These are phyloP conservation scores for Bilobella aurantiaca DNA, from an alignment of 1,140 invertebrate genomes.

Conservation along the genomic window DNA sequence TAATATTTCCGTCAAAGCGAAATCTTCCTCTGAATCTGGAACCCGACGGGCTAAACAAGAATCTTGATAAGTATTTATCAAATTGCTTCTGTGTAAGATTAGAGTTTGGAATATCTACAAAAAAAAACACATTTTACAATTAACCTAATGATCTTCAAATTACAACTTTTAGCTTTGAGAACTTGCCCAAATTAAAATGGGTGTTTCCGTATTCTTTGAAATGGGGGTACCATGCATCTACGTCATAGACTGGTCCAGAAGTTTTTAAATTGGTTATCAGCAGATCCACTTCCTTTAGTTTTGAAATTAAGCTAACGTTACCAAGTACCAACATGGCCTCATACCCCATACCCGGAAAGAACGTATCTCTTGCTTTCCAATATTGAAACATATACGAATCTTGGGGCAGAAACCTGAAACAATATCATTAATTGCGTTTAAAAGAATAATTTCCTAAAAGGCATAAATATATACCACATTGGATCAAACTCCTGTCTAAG, in stretches of 20 bases:
- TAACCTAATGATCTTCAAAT: conserved; percentile 15
- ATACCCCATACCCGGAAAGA: conserved; percentile 55
- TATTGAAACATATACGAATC: conserved; percentile 57
- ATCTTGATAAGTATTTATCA: conserved; percentile 53
- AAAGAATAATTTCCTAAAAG: background rate
- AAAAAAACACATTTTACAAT: no score
- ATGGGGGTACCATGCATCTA: conserved; percentile 50
- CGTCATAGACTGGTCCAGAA: conserved; percentile 44
- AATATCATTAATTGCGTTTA: no score
- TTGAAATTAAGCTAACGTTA: conserved; percentile 52
- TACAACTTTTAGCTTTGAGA: background rate
- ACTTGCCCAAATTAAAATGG: conserved; percentile 42
- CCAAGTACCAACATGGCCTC: conserved; percentile 57
- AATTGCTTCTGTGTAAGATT: conserved; percentile 47
- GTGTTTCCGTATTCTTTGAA: conserved; percentile 51
- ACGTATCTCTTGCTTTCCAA: conserved; percentile 44
- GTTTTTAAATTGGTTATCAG: conserved; percentile 47
- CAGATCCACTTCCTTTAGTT: conserved; percentile 50
- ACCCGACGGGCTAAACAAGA: conserved; percentile 55
- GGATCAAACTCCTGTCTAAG: conserved; percentile 67
- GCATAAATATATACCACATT: conserved; percentile 49
- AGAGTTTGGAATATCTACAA: conserved; percentile 43
- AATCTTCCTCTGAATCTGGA: conserved; percentile 59
- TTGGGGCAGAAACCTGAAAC: conserved; percentile 45
- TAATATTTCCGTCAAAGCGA: conserved; percentile 49